These are phyloP conservation scores for Tympanoctomys barrerae DNA, from an alignment of 2,797 vertebrate species.

Conservation along the genomic window DNA sequence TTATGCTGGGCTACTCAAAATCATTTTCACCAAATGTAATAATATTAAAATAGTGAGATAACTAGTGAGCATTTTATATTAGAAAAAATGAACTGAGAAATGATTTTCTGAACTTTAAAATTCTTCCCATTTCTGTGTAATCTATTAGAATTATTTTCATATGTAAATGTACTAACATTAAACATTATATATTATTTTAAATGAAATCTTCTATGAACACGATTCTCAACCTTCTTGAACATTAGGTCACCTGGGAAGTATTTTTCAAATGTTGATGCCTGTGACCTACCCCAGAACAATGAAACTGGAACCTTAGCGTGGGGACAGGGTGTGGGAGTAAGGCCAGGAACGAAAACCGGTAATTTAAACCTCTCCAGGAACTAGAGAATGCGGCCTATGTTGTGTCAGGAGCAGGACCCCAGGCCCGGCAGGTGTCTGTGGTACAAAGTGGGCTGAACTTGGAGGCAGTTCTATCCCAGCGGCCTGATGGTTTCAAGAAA, in stretches of 20 bases:
- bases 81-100: slow-evolving; percentile 52
- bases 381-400: not conserved
- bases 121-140: not conserved
- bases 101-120: not conserved
- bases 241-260: not conserved
- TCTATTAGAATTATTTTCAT: not conserved
- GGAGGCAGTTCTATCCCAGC: not conserved
- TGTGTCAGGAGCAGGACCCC: not conserved
- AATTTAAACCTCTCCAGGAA: not conserved
- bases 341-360: not conserved
- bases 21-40: not conserved
- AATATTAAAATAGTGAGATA: not conserved
- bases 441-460: not conserved
- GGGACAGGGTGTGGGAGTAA: not conserved
- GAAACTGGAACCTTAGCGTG: not conserved
- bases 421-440: not conserved
- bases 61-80: slow-evolving; percentile 14
- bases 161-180: not conserved
- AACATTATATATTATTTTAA: not conserved
- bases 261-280: slow-evolving; percentile 25
- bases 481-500: not conserved
- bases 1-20: not conserved
- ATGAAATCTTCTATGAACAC: not conserved
- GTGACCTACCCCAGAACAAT: not conserved
- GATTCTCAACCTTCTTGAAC: not conserved